Base-by-base conservation (phyloP, 2,888 invertebrate genomes). In the Amaurobius ferox region DNA sequence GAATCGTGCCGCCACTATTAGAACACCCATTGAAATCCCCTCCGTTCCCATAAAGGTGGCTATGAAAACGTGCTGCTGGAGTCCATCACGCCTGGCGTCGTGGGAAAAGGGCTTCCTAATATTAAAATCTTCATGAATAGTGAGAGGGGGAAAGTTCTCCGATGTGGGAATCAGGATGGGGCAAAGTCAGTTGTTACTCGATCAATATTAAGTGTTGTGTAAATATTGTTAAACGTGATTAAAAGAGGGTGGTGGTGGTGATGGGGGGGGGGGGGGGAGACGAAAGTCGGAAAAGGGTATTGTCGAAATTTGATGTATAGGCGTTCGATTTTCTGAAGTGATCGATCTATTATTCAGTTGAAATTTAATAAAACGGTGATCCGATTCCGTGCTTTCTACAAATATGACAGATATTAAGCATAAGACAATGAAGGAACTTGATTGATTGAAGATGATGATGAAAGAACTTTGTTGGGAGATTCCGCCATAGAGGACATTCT, bases 1-100 rank as follows among this genome's bases (percentile, higher is more conserved):
- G 48, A 70, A 30, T 85, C 83, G 83, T 85, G 83, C 83, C 29
- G 30, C 3, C 61, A 39, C 77, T 78, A 85, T 85, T 85, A 85
- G 55, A 29, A 70, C 71, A 72, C 77, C 83, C 35, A 67, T 72
- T 71, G 44, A 64, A 77, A 72, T 55, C 64, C 71, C 32, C 11
- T 7, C 55, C 30, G 62, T 77, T 77, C 77, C 77, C 77, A 77
- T 35, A 72, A 62, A 62, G 29, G 48, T 48, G 73, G 19, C 44
- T 66, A 29, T 39, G 72, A 66, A 77, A 77, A 77, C 77, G 77
- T 77, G 77, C 77, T 1, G 67, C 11, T 29, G 64, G 30, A 48
- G 19, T 48, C n/a, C 48, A 68, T 64, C 83, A 72, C 77, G 83
- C 77, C 32, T 23, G 13, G 26, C 19, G 0, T 32, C 26, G 66